Conservation (phyloP, 53 echinoderm and acorn worm species). For the Patiria pectinifera region DNA sequence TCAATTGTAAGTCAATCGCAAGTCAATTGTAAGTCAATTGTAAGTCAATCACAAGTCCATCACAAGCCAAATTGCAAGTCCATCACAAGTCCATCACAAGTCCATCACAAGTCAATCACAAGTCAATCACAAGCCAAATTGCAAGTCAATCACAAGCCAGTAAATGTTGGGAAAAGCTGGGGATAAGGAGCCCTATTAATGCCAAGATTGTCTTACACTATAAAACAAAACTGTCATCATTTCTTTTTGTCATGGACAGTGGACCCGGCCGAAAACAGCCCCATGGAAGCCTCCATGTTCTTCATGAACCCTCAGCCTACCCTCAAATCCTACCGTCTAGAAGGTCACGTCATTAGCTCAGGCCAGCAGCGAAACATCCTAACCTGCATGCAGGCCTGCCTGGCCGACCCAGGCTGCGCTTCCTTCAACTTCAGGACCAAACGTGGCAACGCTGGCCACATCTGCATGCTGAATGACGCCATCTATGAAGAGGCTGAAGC, state of each 20-base stretch:
- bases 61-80: no score
- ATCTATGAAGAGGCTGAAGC: conserved; percentile 70
- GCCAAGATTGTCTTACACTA: no score
- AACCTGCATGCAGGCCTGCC: conserved; percentile 73
- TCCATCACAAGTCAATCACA: no score
- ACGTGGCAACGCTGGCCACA: conserved; percentile 42
- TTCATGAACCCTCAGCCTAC: conserved; percentile 79
- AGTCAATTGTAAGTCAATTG: no score
- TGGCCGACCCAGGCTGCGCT: conserved; percentile 58
- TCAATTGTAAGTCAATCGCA: no score
- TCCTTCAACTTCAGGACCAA: conserved; percentile 78
- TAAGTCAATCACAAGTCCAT: no score
- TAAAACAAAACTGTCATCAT: no score
- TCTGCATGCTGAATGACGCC: conserved; percentile 77
- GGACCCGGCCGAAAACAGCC: conserved; percentile 62
- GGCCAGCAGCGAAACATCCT: conserved; percentile 72
- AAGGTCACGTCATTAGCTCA: conserved; percentile 45
- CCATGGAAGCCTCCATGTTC: conserved; percentile 65
- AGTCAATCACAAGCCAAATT: no score
- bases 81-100: no score
- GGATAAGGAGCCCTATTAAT: no score
- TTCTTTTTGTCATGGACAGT: conserved; percentile 44
- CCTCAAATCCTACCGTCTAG: conserved; percentile 66
- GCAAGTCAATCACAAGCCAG: no score
- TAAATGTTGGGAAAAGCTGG: no score